Base-by-base conservation (phyloP, 2,888 invertebrate species). In the Cheilosia vernalis region DNA sequence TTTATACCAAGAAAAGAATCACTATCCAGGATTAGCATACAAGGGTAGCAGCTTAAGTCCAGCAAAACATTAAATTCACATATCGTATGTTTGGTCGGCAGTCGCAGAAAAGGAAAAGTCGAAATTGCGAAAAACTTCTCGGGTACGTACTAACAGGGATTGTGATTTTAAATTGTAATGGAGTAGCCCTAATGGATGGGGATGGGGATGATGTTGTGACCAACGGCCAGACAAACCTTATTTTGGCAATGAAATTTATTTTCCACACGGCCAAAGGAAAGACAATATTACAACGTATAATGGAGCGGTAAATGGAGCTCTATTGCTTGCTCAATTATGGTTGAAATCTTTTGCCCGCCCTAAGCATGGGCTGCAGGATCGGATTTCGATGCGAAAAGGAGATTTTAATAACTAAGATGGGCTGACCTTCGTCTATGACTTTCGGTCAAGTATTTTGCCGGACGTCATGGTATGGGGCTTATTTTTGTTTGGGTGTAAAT, bases 161-260 rank as follows among this genome's bases (percentile, higher is more conserved):
- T 80, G 74, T 66, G 64, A 80, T 66, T 84, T 84, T 76, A 80
- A 76, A 76, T 80, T 84, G 80, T 70, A 74, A 84, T 80, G 63
- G 79, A 80, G 66, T 70, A 70, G 64, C 53, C 53, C 44, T 19
- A 76, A 81, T 69, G 61, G 74, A 73, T 49, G 56, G 42, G 60
- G 30, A 33, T 55, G 37, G 13, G 60, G 30, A 33, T 55, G 37
- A 15, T 17, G 19, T 33, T 19, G 42, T 55, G 44, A 15, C 60
- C 74, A 66, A 67, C 10, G 55, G 63, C 37, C 19, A 70, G 63
- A 70, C 56, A 64, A 51, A 70, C 66, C 72, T 61, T 82, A 66
- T 70, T 77, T 64, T 51, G 64, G 47, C 60, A 70, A 47, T 66
- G 30, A 64, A 51, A 76, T 76, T 76, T 76, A 76, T 70, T 53